Evolutionary conservation across 2,113 vertebrate species (phyloP).

Genomic region (Pseudolaguvia tuberculata): DNA sequence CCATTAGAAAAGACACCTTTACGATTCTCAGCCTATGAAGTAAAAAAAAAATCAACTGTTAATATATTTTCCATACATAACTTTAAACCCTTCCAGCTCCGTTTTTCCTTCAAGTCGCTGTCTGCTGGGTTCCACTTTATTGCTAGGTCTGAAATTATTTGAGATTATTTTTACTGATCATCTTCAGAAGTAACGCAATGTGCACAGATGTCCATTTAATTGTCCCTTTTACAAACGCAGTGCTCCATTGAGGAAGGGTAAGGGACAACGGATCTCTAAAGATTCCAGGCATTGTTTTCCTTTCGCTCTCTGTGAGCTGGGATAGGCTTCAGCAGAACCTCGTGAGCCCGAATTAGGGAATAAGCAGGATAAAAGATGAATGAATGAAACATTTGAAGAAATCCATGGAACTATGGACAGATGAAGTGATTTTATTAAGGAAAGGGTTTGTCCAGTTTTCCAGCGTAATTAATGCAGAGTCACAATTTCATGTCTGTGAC

Average conservation of each 20-base stretch:
- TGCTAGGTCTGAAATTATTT: conserved; percentile 21
- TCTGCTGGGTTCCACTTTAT: conserved; percentile 17
- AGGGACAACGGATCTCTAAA: neutral
- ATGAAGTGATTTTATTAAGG: conserved; percentile 36
- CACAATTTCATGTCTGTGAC: conserved; percentile 18
- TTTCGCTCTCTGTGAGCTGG: too few species aligned
- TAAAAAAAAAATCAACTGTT: conserved; percentile 34
- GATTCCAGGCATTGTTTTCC: too few species aligned
- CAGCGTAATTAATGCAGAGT: conserved; percentile 15
- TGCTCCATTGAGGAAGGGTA: neutral
- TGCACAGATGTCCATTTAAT: conserved; percentile 26
- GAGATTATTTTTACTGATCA: conserved; percentile 16
- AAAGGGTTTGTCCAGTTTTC: conserved; percentile 24
- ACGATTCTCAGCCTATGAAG: conserved; percentile 14
- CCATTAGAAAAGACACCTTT: conserved; percentile 6
- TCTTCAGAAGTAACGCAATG: conserved; percentile 10
- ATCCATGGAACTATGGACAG: too few species aligned
- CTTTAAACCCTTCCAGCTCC: neutral
- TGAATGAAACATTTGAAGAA: too few species aligned
- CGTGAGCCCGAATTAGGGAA: too few species aligned
- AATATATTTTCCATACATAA: conserved; percentile 35
- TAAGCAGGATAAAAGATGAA: too few species aligned
- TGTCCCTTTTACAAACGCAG: conserved; percentile 14
- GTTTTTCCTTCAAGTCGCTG: conserved; percentile 1
- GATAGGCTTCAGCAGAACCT: too few species aligned